Evolutionary conservation across 2,797 vertebrate genomes (phyloP).

Genomic region (Alcedo quadribrachys): DNA sequence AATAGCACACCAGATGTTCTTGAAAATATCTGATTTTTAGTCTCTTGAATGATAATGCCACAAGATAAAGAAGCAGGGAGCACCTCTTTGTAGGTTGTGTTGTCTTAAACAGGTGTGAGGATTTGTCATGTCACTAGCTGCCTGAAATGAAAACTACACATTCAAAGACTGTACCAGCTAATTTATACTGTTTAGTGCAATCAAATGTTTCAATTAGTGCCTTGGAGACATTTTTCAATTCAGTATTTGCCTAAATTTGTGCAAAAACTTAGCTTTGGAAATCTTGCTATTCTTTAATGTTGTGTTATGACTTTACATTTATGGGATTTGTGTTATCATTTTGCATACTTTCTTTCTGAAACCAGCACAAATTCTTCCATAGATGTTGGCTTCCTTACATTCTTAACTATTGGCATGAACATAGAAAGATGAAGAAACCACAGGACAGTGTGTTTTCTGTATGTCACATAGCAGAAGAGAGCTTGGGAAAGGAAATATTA

Average conservation of each 20-base stretch:
- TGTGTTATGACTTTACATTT: too few species aligned
- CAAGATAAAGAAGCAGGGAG: fast-evolving
- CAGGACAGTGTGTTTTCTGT: not conserved
- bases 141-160: not conserved
- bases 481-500: constrained; percentile 26
- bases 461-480: not conserved
- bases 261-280: not conserved
- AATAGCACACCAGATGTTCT: not conserved
- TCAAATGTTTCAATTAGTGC: not conserved
- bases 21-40: not conserved
- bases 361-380: not conserved
- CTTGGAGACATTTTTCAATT: not conserved
- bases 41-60: not conserved
- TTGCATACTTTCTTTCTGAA: not conserved
- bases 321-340: not conserved
- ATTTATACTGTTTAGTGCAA: not conserved
- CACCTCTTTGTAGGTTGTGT: not conserved
- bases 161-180: not conserved
- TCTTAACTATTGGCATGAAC: not conserved
- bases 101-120: not conserved
- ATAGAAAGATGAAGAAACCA: not conserved
- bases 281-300: fast-evolving
- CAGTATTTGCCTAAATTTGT: not conserved
- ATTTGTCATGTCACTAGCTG: not conserved
- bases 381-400: not conserved